Percentiles rank a stretch among this genome's conserved stretches.
These are phyloP conservation scores for Labrus mixtus DNA, from an alignment of 2,113 vertebrate species.

Conservation along the genomic window DNA sequence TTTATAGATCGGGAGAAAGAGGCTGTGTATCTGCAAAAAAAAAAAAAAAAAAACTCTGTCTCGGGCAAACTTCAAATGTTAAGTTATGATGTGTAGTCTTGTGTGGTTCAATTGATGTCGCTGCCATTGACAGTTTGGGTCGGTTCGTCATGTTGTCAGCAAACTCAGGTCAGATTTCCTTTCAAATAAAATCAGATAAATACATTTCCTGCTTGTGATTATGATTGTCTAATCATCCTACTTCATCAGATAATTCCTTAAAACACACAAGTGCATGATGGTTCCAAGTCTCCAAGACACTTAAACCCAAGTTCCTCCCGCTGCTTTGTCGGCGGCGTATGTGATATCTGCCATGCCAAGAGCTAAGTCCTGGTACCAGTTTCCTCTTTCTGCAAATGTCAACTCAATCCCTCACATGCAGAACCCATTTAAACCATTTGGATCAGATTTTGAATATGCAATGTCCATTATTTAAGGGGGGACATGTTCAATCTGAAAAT, in stretches of 20 bases:
- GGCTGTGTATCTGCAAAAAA: neutral
- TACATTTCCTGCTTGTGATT: too few species aligned
- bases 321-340: too few species aligned
- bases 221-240: too few species aligned
- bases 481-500: neutral
- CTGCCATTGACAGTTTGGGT: too few species aligned
- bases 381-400: neutral
- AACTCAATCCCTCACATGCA: too few species aligned
- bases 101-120: neutral
- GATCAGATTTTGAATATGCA: neutral
- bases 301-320: too few species aligned
- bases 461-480: neutral
- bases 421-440: neutral
- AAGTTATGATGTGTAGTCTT: neutral
- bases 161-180: neutral
- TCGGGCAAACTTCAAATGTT: neutral
- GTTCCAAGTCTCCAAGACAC: too few species aligned
- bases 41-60: neutral
- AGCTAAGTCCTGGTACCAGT: neutral
- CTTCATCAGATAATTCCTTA: too few species aligned
- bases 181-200: too few species aligned
- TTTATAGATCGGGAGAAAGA: slow-evolving; percentile 4
- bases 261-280: too few species aligned
- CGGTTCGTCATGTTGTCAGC: neutral
- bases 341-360: neutral